A percentile compares a stretch with the other conserved stretches of the same genome.
Evolutionary conservation across 2,113 vertebrate genomes (phyloP).

Genomic region (Catagonus wagneri): DNA sequence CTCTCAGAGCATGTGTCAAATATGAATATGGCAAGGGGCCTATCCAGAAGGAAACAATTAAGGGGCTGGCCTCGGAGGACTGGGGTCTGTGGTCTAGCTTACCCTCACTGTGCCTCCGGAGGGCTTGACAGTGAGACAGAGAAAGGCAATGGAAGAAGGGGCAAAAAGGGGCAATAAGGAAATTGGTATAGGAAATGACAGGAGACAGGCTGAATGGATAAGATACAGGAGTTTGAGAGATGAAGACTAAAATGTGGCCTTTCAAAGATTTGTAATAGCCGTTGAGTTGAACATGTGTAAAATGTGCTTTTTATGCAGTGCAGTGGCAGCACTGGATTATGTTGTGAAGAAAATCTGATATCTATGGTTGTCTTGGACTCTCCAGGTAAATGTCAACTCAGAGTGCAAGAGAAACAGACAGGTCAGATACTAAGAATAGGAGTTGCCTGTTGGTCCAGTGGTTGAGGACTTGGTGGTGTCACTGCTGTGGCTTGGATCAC

Average conservation of each 20-base stretch:
- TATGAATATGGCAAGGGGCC: background rate
- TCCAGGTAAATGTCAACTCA: background rate
- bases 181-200: background rate
- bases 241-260: background rate
- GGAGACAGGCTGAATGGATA: background rate
- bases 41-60: background rate
- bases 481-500: too few species aligned
- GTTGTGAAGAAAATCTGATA: background rate
- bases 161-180: background rate
- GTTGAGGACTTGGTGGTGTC: too few species aligned
- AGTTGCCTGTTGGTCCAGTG: too few species aligned
- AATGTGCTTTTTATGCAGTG: background rate
- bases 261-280: background rate
- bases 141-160: background rate
- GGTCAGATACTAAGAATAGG: background rate
- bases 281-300: background rate
- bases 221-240: background rate
- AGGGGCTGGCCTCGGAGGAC: too few species aligned
- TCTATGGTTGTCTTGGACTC: background rate
- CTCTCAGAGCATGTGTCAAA: background rate
- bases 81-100: background rate
- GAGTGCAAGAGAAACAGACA: constrained; percentile 4
- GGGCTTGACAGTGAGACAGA: background rate
- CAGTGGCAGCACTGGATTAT: background rate
- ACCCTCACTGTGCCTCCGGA: background rate